Percentiles rank a stretch among this genome's conserved stretches.
Evolutionary conservation across 2,113 vertebrate species (phyloP).

Genomic region (Lipophrys pholis): DNA sequence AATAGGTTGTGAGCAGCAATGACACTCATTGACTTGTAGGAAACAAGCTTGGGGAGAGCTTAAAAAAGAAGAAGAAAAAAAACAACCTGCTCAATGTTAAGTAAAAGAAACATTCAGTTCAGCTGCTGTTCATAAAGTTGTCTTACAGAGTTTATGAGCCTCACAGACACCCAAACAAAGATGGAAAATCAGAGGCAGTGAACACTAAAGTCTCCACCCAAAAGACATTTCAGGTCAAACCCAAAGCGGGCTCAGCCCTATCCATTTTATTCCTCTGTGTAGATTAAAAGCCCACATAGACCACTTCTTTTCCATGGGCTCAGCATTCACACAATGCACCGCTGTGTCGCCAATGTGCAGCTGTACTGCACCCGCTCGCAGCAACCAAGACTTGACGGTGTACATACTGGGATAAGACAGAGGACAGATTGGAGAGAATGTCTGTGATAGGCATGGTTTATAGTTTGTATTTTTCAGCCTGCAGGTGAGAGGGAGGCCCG

Average conservation of each 20-base stretch:
- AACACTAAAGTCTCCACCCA: neutral
- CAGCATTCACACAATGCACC: conserved; percentile 39
- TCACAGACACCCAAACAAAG: neutral
- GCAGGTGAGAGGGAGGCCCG: neutral
- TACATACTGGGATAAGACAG: neutral
- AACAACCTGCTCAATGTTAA: neutral
- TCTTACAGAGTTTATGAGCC: conserved; percentile 3
- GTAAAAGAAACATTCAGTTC: neutral
- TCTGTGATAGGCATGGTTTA: conserved; percentile 9
- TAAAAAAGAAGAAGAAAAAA: neutral
- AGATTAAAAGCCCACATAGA: conserved; percentile 12
- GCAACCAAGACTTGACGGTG: conserved; percentile 1
- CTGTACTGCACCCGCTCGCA: conserved; percentile 15
- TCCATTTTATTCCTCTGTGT: neutral
- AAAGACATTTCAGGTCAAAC: conserved; percentile 7
- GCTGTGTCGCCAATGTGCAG: conserved; percentile 13
- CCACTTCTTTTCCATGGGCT: conserved; percentile 30
- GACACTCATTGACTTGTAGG: neutral
- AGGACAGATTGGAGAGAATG: neutral
- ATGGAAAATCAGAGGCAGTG: conserved; percentile 1
- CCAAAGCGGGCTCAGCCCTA: conserved; percentile 3
- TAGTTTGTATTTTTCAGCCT: conserved; percentile 15
- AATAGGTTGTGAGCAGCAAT: conserved; percentile 9
- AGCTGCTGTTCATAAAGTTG: neutral
- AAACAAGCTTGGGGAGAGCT: neutral